A percentile compares a stretch with the other conserved stretches of the same genome.
Conservation (phyloP, 2,797 vertebrate genomes). For the Sebastes hubbsi region DNA sequence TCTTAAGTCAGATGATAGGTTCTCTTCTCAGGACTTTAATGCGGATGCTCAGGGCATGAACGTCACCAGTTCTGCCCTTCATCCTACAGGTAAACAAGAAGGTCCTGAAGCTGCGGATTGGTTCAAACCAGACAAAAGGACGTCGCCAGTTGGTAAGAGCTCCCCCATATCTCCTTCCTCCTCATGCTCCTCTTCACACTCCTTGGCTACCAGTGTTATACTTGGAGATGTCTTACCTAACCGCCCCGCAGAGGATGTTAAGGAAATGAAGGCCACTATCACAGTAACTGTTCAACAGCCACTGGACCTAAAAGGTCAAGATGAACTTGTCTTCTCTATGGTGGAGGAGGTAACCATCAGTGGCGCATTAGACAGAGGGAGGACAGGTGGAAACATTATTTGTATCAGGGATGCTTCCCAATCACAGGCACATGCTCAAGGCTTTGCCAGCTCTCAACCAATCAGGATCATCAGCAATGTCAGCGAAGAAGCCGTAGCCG, state of each 20-base stretch:
- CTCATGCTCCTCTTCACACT: conserved; percentile 66
- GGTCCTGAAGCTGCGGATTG: conserved; percentile 56
- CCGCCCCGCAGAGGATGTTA: conserved; percentile 73
- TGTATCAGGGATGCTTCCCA: conserved; percentile 89
- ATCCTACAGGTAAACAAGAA: conserved; percentile 46
- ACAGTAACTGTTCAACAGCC: conserved; percentile 96
- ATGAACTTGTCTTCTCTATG: conserved; percentile 96
- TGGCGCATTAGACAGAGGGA: conserved; percentile 84
- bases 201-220: conserved; percentile 71
- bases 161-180: conserved; percentile 85
- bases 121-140: conserved; percentile 86
- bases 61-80: conserved; percentile 61
- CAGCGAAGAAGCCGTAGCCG: conserved; percentile 86
- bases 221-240: conserved; percentile 61
- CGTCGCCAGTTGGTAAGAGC: conserved; percentile 94
- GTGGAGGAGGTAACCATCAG: conserved; percentile 96
- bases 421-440: conserved; percentile 80
- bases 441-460: conserved; percentile 84
- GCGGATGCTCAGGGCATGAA: conserved; percentile 81
- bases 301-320: conserved; percentile 92
- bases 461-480: conserved; percentile 96
- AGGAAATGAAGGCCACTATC: conserved; percentile 91
- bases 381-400: conserved; percentile 89
- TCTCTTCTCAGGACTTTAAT: conserved; percentile 81
- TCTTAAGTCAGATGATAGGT: conserved; percentile 49